Evolutionary conservation across 2,113 vertebrate genomes (phyloP).

Genomic region (Mastomys natalensis): DNA sequence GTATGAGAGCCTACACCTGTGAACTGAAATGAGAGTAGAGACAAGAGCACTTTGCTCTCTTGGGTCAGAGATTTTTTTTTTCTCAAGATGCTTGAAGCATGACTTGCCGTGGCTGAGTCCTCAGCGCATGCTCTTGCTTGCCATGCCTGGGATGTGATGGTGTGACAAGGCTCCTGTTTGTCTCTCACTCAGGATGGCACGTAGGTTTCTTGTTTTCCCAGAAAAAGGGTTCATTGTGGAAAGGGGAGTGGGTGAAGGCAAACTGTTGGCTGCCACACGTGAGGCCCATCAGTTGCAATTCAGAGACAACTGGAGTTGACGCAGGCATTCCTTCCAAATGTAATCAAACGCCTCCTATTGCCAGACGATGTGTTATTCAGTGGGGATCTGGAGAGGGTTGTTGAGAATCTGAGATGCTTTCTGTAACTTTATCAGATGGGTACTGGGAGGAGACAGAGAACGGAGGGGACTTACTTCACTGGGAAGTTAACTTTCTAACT

Average conservation of each 20-base stretch:
- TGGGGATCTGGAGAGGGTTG: conserved; percentile 70
- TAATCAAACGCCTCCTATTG: conserved; percentile 81
- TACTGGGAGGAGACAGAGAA: conserved; percentile 55
- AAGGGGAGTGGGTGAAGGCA: conserved; percentile 76
- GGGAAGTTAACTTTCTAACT: conserved; percentile 67
- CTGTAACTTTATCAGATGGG: conserved; percentile 77
- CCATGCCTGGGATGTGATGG: neutral
- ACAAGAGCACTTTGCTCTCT: neutral
- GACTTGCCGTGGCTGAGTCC: neutral
- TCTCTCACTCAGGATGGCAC: conserved; percentile 74
- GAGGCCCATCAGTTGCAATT: conserved; percentile 82
- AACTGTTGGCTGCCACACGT: conserved; percentile 82
- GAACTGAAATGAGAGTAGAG: neutral
- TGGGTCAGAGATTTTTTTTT: neutral
- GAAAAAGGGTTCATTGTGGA: conserved; percentile 65
- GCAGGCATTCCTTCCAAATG: conserved; percentile 78
- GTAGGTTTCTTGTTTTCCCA: conserved; percentile 77
- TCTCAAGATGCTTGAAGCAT: neutral
- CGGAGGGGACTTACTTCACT: conserved; percentile 31
- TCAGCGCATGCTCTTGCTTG: neutral
- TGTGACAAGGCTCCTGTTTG: conserved; percentile 6
- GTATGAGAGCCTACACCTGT: neutral
- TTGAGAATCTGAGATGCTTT: conserved; percentile 81
- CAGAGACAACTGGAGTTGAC: conserved; percentile 85
- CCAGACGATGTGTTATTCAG: conserved; percentile 83